phyloP scores from a whole-genome alignment of 2,797 vertebrate species.

The Phalloptychus januarius region DNA sequence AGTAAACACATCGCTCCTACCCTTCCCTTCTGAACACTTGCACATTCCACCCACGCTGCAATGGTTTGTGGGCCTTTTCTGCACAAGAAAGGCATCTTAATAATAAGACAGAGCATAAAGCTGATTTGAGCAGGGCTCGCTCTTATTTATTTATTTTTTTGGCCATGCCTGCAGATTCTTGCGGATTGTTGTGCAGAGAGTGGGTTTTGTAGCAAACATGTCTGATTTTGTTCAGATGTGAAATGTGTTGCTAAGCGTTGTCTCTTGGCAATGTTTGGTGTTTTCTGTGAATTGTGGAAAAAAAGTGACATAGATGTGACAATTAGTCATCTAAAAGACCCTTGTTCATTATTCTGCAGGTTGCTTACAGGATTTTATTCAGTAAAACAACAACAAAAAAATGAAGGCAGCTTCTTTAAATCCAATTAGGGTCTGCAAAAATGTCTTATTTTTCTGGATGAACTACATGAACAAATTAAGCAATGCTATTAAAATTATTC shows the following conservation, averaged over 20 bases:
- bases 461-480: background rate
- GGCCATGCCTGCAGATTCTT: slow-evolving; percentile 10
- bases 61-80: slow-evolving; percentile 30
- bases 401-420: slow-evolving; percentile 30
- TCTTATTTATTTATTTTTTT: too few species aligned
- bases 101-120: slow-evolving; percentile 27
- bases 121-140: slow-evolving; percentile 43
- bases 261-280: slow-evolving; percentile 30
- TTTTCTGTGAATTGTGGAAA: slow-evolving; percentile 50
- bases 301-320: slow-evolving; percentile 61
- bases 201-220: slow-evolving; percentile 10
- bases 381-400: background rate
- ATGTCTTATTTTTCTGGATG: background rate
- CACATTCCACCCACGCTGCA: background rate
- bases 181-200: background rate
- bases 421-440: background rate
- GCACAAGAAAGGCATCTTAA: slow-evolving; percentile 41
- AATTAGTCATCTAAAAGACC: slow-evolving; percentile 68
- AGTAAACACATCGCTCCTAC: background rate
- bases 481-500: background rate
- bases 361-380: slow-evolving; percentile 4
- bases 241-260: slow-evolving; percentile 16
- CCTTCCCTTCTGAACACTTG: slow-evolving; percentile 10
- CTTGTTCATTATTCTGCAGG: background rate
- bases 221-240: slow-evolving; percentile 34